Conservation (phyloP, 1,140 invertebrate species). For the Adoxophyes honmai region DNA sequence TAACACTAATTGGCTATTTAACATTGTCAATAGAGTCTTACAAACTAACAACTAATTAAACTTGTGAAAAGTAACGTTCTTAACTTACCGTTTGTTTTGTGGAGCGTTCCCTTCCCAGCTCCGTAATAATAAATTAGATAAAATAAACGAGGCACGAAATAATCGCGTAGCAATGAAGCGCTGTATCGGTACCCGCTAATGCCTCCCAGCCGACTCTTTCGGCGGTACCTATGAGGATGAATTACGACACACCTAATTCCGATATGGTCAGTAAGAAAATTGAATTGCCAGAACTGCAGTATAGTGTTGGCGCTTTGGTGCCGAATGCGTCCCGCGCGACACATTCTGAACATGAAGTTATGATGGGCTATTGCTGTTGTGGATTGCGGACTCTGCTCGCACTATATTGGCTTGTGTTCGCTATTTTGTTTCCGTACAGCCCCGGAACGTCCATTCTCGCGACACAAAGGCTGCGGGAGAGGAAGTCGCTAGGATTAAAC, state of each 20-base stretch:
- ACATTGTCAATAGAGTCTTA: too few species aligned
- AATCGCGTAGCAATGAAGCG: slow-evolving; percentile 4
- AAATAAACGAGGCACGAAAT: slow-evolving; percentile 2
- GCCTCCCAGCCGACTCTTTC: slow-evolving; percentile 1
- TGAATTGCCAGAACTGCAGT: slow-evolving; percentile 48
- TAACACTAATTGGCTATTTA: too few species aligned
- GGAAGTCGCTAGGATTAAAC: neutral
- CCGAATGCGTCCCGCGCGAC: slow-evolving; percentile 60
- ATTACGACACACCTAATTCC: slow-evolving; percentile 24
- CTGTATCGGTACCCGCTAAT: slow-evolving; percentile 11
- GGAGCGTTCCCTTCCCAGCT: too few species aligned
- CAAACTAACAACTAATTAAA: too few species aligned
- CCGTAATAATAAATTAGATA: neutral
- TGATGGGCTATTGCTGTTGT: slow-evolving; percentile 47
- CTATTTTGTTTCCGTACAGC: neutral
- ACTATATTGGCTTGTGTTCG: neutral
- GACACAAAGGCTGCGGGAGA: neutral
- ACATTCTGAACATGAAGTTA: slow-evolving; percentile 48
- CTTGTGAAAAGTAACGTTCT: too few species aligned
- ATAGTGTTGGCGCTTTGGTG: slow-evolving; percentile 54
- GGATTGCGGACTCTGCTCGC: slow-evolving; percentile 20
- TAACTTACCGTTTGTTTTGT: too few species aligned
- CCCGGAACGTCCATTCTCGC: neutral
- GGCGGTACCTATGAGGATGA: neutral
- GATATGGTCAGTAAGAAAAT: slow-evolving; percentile 65